Evolutionary conservation across 2,113 vertebrate species (phyloP).

Genomic region (Hippocampus mohnikei): DNA sequence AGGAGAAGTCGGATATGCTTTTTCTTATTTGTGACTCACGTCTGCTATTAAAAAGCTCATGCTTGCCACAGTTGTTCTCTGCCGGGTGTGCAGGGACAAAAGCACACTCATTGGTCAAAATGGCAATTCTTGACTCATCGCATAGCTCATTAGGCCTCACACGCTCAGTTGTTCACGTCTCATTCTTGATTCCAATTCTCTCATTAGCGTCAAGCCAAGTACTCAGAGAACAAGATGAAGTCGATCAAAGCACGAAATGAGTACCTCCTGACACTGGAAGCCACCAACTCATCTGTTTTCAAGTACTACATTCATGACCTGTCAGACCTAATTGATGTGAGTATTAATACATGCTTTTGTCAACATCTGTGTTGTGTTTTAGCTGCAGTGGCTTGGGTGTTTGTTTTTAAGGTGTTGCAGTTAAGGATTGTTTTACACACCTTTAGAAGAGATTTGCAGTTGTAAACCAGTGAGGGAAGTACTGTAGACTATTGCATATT

Average conservation of each 20-base stretch:
- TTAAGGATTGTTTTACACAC: background rate
- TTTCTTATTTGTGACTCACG: constrained; percentile 23
- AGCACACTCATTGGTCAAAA: constrained; percentile 33
- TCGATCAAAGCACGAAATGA: constrained; percentile 98
- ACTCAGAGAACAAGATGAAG: constrained; percentile 98
- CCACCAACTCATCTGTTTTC: constrained; percentile 94
- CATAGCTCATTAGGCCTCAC: constrained; percentile 12
- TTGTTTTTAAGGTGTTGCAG: background rate
- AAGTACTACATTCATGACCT: constrained; percentile 99
- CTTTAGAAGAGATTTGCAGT: background rate
- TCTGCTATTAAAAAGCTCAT: constrained; percentile 20
- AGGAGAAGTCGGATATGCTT: background rate
- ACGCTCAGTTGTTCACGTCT: constrained; percentile 29
- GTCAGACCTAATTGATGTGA: constrained; percentile 96
- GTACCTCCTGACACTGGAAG: constrained; percentile 96
- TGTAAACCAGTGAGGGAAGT: background rate
- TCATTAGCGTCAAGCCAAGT: constrained; percentile 94
- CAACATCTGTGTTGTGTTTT: background rate
- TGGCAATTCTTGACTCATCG: constrained; percentile 31
- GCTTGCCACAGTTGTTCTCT: constrained; percentile 24
- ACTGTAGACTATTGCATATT: background rate
- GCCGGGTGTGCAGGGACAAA: constrained; percentile 32
- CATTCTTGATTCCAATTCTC: constrained; percentile 40
- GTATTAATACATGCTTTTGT: constrained; percentile 63
- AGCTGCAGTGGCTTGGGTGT: background rate